phyloP scores from a whole-genome alignment of 2,888 invertebrate species.

The Hoplodrina blanda region DNA sequence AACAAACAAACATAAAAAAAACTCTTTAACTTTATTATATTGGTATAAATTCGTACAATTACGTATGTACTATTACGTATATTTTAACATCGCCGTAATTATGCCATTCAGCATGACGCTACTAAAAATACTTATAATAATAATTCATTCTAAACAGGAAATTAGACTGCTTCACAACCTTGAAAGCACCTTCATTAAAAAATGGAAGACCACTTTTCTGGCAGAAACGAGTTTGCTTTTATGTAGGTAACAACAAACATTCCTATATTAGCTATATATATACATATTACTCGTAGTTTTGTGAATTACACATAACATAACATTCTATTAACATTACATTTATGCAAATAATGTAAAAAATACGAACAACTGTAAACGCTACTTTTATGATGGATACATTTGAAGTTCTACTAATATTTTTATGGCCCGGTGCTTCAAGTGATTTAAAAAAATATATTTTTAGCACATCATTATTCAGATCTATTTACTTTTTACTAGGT shows the following conservation, averaged over 20 bases:
- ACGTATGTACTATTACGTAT: not conserved
- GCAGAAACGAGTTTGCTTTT: constrained; percentile 29
- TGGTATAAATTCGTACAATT: too few relatives aligned
- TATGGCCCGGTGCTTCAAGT: not conserved
- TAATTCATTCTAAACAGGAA: constrained; percentile 48
- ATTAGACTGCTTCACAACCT: constrained; percentile 35
- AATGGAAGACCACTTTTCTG: constrained; percentile 18
- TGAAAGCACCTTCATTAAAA: constrained; percentile 33
- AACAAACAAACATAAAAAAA: too few relatives aligned
- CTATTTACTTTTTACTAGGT: not conserved
- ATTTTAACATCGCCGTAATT: constrained; percentile 1
- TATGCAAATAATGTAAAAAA: constrained; percentile 8
- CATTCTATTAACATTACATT: not conserved
- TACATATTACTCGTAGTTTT: not conserved
- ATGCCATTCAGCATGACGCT: constrained; percentile 22
- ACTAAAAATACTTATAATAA: constrained; percentile 17
- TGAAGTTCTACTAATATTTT: constrained; percentile 6
- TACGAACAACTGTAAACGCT: constrained; percentile 1
- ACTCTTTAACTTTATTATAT: too few relatives aligned
- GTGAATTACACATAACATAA: not conserved
- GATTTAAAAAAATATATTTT: not conserved
- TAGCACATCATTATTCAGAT: not conserved
- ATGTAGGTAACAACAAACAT: not conserved
- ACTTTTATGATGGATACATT: constrained; percentile 11
- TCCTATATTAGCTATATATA: constrained; percentile 5